phyloP scores from a whole-genome alignment of 2,113 vertebrate species.

The Trichomycterus rosablanca region DNA sequence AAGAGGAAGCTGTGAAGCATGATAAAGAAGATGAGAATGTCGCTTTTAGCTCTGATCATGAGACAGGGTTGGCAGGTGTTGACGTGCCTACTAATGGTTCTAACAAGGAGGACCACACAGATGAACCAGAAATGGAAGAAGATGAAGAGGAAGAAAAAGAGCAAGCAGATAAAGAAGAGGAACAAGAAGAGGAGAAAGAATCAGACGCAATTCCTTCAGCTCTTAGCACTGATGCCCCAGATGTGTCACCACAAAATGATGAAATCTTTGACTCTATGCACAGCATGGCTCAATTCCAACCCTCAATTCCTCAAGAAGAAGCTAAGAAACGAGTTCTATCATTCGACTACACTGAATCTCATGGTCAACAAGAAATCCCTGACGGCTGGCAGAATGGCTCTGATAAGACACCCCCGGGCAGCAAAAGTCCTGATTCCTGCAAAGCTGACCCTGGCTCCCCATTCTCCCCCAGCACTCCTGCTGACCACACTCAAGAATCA shows the following conservation, averaged over 20 bases:
- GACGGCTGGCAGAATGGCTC: conserved; percentile 33
- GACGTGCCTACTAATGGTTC: not conserved
- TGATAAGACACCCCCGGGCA: conserved; percentile 37
- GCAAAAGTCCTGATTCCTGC: conserved; percentile 47
- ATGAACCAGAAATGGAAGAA: conserved; percentile 17
- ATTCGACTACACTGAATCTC: conserved; percentile 49
- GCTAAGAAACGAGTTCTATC: conserved; percentile 43
- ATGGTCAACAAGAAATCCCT: conserved; percentile 5
- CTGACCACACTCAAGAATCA: conserved; percentile 22
- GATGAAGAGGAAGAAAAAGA: conserved; percentile 23
- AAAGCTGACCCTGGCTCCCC: conserved; percentile 43
- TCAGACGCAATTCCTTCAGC: conserved; percentile 3
- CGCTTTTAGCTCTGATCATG: conserved; percentile 1
- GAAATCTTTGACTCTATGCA: not conserved
- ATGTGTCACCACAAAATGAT: conserved; percentile 16
- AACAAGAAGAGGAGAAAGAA: conserved; percentile 20
- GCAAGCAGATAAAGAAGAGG: not conserved
- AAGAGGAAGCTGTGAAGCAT: conserved; percentile 12
- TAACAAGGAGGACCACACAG: conserved; percentile 4
- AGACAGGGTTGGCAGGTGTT: too few species aligned
- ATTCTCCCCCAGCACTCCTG: conserved; percentile 27
- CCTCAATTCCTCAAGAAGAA: conserved; percentile 39
- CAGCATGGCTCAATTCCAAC: not conserved
- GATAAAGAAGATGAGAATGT: not conserved
- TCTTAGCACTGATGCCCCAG: not conserved